Evolutionary conservation across 2,113 vertebrate genomes (phyloP).

Genomic region (human (Homo sapiens)): GRCh38 chr15:37564001-37564500

Average conservation of each 20-base stretch:
- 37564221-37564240: neutral
- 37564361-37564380: neutral
- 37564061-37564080: neutral
- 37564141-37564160: neutral
- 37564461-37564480: neutral
- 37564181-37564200: neutral
- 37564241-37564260: neutral
- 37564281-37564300: neutral
- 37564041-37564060: neutral
- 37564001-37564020: neutral
- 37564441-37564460: neutral
- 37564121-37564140: neutral
- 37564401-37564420: neutral
- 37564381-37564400: neutral
- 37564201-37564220: neutral
- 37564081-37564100: neutral
- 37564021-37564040: neutral
- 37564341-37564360: neutral
- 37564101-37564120: neutral
- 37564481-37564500: neutral
- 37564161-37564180: neutral
- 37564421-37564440: neutral
- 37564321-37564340: neutral
- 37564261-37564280: neutral
- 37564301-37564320: neutral